These are phyloP conservation scores for Menidia beryllina DNA, from an alignment of 2,113 vertebrate species.

Conservation along the genomic window DNA sequence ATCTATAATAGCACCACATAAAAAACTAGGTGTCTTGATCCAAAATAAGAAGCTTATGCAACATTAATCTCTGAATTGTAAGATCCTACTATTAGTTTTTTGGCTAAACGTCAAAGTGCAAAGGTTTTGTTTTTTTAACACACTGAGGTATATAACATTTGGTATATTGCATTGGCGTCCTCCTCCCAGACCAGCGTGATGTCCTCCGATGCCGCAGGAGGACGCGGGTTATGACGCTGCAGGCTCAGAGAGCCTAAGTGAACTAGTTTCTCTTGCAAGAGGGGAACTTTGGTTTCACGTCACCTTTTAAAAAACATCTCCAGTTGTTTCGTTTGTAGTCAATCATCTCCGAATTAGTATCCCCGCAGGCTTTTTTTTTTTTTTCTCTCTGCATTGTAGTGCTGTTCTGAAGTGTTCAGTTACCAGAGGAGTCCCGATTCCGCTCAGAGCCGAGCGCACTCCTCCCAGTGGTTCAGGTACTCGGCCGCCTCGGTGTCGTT, in stretches of 20 bases:
- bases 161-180: constrained; percentile 54
- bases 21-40: constrained; percentile 32
- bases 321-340: constrained; percentile 50
- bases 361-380: constrained; percentile 40
- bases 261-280: constrained; percentile 12
- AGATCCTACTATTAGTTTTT: constrained; percentile 44
- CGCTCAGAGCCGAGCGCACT: constrained; percentile 82
- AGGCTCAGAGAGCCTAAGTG: constrained; percentile 10
- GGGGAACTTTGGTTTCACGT: constrained; percentile 39
- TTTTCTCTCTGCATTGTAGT: constrained; percentile 69
- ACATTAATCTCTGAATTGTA: constrained; percentile 45
- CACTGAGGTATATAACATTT: constrained; percentile 78
- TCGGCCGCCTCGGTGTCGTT: constrained; percentile 81
- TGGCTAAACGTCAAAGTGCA: constrained; percentile 77
- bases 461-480: constrained; percentile 88
- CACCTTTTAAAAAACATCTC: constrained; percentile 21
- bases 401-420: constrained; percentile 71
- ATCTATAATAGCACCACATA: constrained; percentile 74
- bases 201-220: constrained; percentile 28
- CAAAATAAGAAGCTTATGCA: constrained; percentile 71
- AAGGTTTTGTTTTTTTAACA: constrained; percentile 68
- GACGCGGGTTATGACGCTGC: constrained; percentile 17
- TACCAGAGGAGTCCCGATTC: constrained; percentile 32
- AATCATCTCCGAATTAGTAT: constrained; percentile 34
- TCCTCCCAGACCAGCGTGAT: constrained; percentile 20